These are phyloP conservation scores for Ptychochromis oligacanthus DNA, from an alignment of 2,113 vertebrate species.

Conservation along the genomic window DNA sequence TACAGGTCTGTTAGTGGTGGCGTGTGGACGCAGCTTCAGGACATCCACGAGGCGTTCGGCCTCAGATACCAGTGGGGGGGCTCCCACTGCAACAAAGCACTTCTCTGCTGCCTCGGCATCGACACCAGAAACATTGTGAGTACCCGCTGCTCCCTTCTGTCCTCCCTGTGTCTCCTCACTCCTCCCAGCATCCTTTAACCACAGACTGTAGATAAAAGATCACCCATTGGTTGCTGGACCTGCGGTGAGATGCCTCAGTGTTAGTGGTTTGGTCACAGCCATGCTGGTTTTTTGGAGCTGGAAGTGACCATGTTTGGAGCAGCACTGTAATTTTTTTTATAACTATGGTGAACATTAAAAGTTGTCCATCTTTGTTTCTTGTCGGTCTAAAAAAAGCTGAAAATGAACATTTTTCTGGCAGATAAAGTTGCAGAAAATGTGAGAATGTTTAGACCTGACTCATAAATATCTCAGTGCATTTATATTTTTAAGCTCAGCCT, in stretches of 20 bases:
- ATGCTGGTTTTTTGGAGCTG: no score
- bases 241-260: no score
- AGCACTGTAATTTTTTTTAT: no score
- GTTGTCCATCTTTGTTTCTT: no score
- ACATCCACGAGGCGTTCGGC: constrained; percentile 90
- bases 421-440: no score
- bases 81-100: constrained; percentile 96
- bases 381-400: no score
- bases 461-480: no score
- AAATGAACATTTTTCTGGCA: no score
- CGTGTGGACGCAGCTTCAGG: constrained; percentile 91
- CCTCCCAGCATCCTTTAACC: not conserved
- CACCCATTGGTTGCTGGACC: not conserved
- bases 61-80: constrained; percentile 97
- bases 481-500: no score
- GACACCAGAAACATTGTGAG: constrained; percentile 98
- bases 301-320: no score
- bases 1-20: constrained; percentile 78
- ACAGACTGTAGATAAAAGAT: not conserved
- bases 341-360: no score
- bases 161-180: not conserved
- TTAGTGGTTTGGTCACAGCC: not conserved
- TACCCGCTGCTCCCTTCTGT: constrained; percentile 14
- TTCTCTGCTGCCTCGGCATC: constrained; percentile 95
- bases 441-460: no score